Evolutionary conservation across 2,888 invertebrate genomes (phyloP).

Genomic region (Capitulum mitella): DNA sequence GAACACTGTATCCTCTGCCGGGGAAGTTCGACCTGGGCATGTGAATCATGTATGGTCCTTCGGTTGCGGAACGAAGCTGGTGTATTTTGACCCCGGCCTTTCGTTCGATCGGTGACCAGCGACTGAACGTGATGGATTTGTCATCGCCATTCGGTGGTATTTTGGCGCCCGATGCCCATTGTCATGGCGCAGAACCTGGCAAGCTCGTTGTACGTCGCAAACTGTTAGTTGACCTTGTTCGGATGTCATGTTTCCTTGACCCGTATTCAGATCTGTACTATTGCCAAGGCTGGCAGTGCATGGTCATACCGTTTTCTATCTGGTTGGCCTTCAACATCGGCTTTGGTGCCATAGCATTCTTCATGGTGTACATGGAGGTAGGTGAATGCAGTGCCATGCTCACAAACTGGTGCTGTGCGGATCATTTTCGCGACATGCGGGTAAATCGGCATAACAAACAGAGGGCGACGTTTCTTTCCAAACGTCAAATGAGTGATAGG

Average conservation of each 20-base stretch:
- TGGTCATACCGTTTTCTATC: slow-evolving; percentile 29
- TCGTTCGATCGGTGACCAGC: too few relatives aligned
- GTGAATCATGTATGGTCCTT: neutral
- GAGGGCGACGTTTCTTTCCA: too few relatives aligned
- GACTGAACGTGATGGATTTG: too few relatives aligned
- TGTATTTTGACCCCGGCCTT: neutral
- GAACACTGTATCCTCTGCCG: neutral
- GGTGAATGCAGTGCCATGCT: too few relatives aligned
- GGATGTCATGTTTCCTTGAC: neutral
- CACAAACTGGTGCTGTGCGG: too few relatives aligned
- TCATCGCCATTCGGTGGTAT: too few relatives aligned
- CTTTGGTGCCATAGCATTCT: slow-evolving; percentile 29
- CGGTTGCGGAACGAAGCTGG: neutral
- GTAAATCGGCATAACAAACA: too few relatives aligned
- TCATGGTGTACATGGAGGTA: neutral
- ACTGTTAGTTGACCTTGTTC: neutral
- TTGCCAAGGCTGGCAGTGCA: slow-evolving; percentile 23
- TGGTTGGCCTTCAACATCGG: slow-evolving; percentile 32
- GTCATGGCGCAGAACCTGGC: too few relatives aligned
- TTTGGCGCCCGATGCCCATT: too few relatives aligned
- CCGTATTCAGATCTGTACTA: slow-evolving; percentile 28
- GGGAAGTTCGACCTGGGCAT: neutral
- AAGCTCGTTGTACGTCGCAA: too few relatives aligned
- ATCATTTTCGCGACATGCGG: too few relatives aligned
- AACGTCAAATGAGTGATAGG: too few relatives aligned